Conservation (phyloP, 1,140 invertebrate genomes). For the Babylonia areolata region DNA sequence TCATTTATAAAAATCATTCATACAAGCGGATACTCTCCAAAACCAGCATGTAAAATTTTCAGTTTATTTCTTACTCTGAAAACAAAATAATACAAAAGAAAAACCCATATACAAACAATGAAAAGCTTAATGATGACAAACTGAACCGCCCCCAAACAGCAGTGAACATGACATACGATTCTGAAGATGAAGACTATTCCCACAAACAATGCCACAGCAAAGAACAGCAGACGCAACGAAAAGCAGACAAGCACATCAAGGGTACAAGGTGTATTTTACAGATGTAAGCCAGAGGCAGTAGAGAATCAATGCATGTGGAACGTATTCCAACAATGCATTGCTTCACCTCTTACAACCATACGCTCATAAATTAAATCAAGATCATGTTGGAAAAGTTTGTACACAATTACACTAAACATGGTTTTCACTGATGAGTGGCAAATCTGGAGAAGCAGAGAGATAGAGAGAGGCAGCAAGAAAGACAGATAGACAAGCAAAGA, state of each 20-base stretch:
- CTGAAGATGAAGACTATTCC: too few relatives aligned
- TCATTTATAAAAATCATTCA: too few relatives aligned
- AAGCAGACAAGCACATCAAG: background rate
- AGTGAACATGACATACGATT: background rate
- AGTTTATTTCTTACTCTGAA: background rate
- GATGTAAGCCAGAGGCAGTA: constrained; percentile 28
- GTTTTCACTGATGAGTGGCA: background rate
- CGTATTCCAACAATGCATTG: background rate
- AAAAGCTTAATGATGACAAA: background rate
- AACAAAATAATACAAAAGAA: background rate
- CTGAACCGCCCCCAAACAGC: background rate
- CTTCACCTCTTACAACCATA: constrained; percentile 6
- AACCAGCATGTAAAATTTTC: too few relatives aligned
- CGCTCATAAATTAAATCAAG: background rate
- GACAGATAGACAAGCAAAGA: background rate
- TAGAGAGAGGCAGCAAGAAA: constrained; percentile 5
- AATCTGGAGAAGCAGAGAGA: background rate
- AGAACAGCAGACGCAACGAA: background rate
- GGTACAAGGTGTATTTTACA: background rate
- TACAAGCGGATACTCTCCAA: too few relatives aligned
- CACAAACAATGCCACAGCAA: background rate
- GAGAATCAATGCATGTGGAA: background rate
- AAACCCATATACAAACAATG: background rate
- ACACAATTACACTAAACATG: background rate
- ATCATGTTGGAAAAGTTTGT: background rate